A percentile compares a stretch with the other conserved stretches of the same genome.
Evolutionary conservation across 2,113 vertebrate species (phyloP).

Genomic region (Megaceryle torquata): DNA sequence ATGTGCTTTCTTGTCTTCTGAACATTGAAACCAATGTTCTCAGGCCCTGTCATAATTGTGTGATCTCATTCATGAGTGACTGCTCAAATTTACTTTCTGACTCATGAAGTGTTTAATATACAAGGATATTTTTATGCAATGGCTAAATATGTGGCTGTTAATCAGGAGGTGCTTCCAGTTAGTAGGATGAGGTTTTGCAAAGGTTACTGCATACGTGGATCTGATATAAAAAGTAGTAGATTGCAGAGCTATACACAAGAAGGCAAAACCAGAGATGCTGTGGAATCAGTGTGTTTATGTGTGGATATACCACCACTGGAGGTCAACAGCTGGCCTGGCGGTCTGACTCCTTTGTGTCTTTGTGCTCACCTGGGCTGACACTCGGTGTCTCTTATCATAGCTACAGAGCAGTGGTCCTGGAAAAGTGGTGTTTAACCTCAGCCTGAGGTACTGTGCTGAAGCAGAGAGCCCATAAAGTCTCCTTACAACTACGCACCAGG

Average conservation of each 20-base stretch:
- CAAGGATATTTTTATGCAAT: constrained; percentile 11
- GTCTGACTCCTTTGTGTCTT: not conserved
- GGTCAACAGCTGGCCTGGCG: not conserved
- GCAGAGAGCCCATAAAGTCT: not conserved
- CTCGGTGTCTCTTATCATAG: not conserved
- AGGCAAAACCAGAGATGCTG: not conserved
- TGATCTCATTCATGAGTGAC: constrained; percentile 22
- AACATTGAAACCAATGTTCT: not conserved
- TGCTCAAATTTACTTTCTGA: constrained; percentile 36
- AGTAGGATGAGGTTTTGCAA: constrained; percentile 25
- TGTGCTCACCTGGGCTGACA: not conserved
- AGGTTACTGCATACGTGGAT: not conserved
- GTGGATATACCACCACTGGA: not conserved
- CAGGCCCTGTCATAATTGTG: not conserved
- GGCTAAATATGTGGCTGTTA: constrained; percentile 14
- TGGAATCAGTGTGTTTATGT: not conserved
- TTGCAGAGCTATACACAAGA: not conserved
- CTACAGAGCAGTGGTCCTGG: not conserved
- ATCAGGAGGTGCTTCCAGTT: constrained; percentile 14
- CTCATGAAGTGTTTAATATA: constrained; percentile 22
- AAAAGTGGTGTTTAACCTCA: not conserved
- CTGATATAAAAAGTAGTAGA: not conserved
- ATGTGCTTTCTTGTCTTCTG: not conserved
- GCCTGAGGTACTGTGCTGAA: not conserved
- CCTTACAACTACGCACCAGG: not conserved